phyloP scores from a whole-genome alignment of 1,140 invertebrate species.

The Sycophila sp. region DNA sequence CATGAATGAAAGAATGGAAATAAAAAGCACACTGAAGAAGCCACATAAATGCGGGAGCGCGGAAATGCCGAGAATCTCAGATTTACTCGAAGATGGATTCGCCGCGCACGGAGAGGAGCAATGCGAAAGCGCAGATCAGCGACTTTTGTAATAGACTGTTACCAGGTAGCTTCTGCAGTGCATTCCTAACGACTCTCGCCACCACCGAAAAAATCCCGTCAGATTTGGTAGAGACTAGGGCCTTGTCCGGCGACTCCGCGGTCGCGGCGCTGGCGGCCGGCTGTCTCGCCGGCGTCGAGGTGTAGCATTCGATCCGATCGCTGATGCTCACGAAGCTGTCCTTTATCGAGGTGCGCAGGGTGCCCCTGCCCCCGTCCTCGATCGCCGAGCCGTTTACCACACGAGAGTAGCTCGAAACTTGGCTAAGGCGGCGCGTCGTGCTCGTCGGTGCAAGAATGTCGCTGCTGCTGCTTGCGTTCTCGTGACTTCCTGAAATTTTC shows the following conservation, averaged over 20 bases:
- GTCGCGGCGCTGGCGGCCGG: not conserved
- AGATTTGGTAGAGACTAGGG: not conserved
- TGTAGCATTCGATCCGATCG: not conserved
- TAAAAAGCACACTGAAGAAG: too few species aligned
- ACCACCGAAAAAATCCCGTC: slow-evolving; percentile 51
- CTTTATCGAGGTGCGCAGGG: not conserved
- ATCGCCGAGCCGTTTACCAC: not conserved
- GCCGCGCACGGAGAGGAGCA: not conserved
- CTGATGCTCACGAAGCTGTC: not conserved
- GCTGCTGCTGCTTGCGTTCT: too few species aligned
- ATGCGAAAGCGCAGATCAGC: too few species aligned
- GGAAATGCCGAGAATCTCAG: too few species aligned
- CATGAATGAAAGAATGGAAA: too few species aligned
- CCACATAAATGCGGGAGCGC: too few species aligned
- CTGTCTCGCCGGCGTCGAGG: not conserved
- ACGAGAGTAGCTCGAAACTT: too few species aligned
- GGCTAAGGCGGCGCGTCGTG: too few species aligned
- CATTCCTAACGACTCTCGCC: slow-evolving; percentile 51
- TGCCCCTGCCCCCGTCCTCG: not conserved
- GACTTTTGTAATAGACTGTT: slow-evolving; percentile 29
- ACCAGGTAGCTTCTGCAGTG: slow-evolving; percentile 55
- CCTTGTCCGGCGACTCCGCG: not conserved
- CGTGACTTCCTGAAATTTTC: too few species aligned
- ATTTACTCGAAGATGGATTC: too few species aligned
- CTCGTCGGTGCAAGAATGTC: too few species aligned